Evolutionary conservation across 2,888 invertebrate species (phyloP), one percentile per base, ranked within the genome.

Genomic region (Drosophila neonasuta): DNA sequence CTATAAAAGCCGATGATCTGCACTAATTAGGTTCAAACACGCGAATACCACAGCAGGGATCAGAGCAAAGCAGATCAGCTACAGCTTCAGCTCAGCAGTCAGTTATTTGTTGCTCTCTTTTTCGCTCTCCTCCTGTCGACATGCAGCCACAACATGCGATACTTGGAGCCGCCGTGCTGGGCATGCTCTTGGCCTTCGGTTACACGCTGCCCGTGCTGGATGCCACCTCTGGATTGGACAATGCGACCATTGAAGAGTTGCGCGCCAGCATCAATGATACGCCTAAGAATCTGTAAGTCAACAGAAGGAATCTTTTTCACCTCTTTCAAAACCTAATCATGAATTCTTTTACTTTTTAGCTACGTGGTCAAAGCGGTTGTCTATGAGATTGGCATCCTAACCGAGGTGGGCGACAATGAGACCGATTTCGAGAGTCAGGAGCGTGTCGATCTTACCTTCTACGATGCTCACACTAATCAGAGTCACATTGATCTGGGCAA

Each of bases 311-410:
- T n/a, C 1, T 6, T 7, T 3, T 2, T 0, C 2, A 1, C 0
- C 11, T 3, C 10, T 10, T 13, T 2, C 17, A n/a, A 58, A n/a
- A 9, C 8, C 9, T 8, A 29, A 20, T 15, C 13, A 13, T 11
- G 1, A 5, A 3, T 5, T 1, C 24, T 9, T 9, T 1, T 1
- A 7, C 1, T 34, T 3, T 17, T 36, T 67, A 93, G 93, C 69
- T 93, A 93, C 70, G 91, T 93, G 11, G 92, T 93, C 60, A 92
- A 92, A 78, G 92, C 93, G 0, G 91, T 93, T 5, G 92, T 93
- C 39, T 93, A 93, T 74, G 93, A 93, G 90, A 92, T 93, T 74
- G 93, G 93, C 60, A 92, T 93, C 71, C 88, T 93, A 32, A 93
- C 93, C 3, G 92, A 93, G 67, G 91, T 91, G 34, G 91, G 90